Conservation (phyloP, 2,797 vertebrate species). For the Nannoperca obscura region DNA sequence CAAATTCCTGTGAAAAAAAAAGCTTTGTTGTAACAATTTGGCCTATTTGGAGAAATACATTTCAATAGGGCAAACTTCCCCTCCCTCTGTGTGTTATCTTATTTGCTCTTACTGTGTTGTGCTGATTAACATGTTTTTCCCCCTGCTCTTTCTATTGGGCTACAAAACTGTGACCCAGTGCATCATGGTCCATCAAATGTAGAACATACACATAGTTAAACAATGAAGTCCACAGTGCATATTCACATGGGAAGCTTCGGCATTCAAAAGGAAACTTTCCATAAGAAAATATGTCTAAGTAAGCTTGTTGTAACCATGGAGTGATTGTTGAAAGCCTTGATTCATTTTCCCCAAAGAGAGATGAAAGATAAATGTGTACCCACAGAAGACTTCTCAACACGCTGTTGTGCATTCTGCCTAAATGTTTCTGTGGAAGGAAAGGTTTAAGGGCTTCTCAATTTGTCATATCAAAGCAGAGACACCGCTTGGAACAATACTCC, state of each 20-base stretch:
- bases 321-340: slow-evolving; percentile 46
- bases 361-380: slow-evolving; percentile 51
- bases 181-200: slow-evolving; percentile 28
- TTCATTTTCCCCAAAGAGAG: slow-evolving; percentile 33
- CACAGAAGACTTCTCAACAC: slow-evolving; percentile 52
- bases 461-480: slow-evolving; percentile 84
- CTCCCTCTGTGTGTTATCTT: neutral
- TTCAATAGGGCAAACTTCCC: neutral
- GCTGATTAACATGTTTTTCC: neutral
- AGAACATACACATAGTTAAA: slow-evolving; percentile 33
- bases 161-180: slow-evolving; percentile 1
- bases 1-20: neutral
- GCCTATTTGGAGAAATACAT: neutral
- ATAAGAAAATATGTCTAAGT: slow-evolving; percentile 21
- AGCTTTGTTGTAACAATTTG: neutral
- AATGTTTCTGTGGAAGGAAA: slow-evolving; percentile 77
- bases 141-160: neutral
- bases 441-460: slow-evolving; percentile 81
- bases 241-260: slow-evolving; percentile 9
- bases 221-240: slow-evolving; percentile 9
- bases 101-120: neutral
- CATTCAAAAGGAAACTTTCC: slow-evolving; percentile 46
- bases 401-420: slow-evolving; percentile 43
- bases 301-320: slow-evolving; percentile 20
- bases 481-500: slow-evolving; percentile 72